Evolutionary conservation across 1,140 invertebrate species (phyloP).

Genomic region (Gonioctena quinquepunctata): DNA sequence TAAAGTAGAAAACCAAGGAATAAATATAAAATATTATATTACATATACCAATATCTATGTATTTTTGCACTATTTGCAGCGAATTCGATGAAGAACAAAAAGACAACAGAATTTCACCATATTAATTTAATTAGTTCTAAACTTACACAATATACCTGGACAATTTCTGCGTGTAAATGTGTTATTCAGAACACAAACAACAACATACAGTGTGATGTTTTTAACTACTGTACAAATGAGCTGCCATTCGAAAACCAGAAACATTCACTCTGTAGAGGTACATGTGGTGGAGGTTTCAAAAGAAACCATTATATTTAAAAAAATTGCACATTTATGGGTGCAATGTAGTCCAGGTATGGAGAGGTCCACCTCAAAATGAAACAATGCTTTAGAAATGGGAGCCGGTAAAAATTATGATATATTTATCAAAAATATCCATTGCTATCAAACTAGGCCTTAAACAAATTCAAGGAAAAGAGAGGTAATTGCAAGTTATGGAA

Average conservation of each 20-base stretch:
- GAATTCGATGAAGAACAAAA: slow-evolving; percentile 19
- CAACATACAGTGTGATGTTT: slow-evolving; percentile 36
- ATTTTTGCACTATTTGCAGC: neutral
- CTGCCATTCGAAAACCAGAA: slow-evolving; percentile 44
- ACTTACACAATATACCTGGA: slow-evolving; percentile 20
- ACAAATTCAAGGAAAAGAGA: too few relatives aligned
- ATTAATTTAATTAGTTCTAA: slow-evolving; percentile 21
- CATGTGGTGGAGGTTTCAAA: slow-evolving; percentile 52
- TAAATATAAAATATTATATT: slow-evolving; percentile 17
- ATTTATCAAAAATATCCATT: neutral
- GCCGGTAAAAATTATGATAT: neutral
- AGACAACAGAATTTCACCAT: slow-evolving; percentile 19
- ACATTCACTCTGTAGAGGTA: slow-evolving; percentile 53
- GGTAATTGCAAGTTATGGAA: too few relatives aligned
- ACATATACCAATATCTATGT: slow-evolving; percentile 10
- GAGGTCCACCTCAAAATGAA: neutral
- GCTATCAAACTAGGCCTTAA: too few relatives aligned
- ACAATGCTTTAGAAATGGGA: neutral
- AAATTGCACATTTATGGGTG: slow-evolving; percentile 50
- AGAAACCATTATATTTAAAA: slow-evolving; percentile 43
- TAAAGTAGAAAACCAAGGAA: neutral
- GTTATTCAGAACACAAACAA: slow-evolving; percentile 19
- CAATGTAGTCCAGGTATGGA: slow-evolving; percentile 21
- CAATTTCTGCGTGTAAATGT: slow-evolving; percentile 17
- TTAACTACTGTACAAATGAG: slow-evolving; percentile 50